These are phyloP conservation scores for Drosophila tristis DNA, from an alignment of 1,140 invertebrate genomes.

Conservation along the genomic window DNA sequence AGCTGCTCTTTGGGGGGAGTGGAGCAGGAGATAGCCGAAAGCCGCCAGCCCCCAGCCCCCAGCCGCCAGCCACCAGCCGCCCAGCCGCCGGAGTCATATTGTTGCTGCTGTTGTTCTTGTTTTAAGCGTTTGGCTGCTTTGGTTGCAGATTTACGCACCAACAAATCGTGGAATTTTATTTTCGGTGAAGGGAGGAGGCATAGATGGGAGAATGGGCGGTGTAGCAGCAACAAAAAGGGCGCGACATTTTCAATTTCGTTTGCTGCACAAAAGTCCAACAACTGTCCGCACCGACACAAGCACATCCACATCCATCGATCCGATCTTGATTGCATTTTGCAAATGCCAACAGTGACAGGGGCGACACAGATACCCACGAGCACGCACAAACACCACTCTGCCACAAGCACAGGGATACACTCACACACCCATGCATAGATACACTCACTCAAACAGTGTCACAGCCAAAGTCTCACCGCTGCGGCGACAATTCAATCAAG, in stretches of 20 bases:
- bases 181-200: background rate
- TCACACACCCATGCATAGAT: too few species aligned
- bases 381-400: background rate
- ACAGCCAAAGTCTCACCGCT: slow-evolving; percentile 8
- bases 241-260: slow-evolving; percentile 67
- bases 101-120: slow-evolving; percentile 56
- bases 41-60: too few species aligned
- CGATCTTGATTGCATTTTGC: slow-evolving; percentile 74
- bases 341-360: slow-evolving; percentile 56
- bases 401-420: too few species aligned
- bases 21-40: background rate
- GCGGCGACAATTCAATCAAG: slow-evolving; percentile 43
- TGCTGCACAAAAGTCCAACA: slow-evolving; percentile 36
- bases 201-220: background rate
- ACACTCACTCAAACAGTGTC: too few species aligned
- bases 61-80: background rate
- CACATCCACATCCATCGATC: slow-evolving; percentile 13
- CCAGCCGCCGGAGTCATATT: slow-evolving; percentile 14
- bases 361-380: slow-evolving; percentile 13
- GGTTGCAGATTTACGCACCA: slow-evolving; percentile 79
- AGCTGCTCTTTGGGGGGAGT: slow-evolving; percentile 59
- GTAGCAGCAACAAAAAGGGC: slow-evolving; percentile 9
- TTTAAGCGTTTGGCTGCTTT: slow-evolving; percentile 69
- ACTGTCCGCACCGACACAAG: background rate
- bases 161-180: slow-evolving; percentile 78